phyloP scores from a whole-genome alignment of 2,888 invertebrate genomes.

The Lobophora halterata region DNA sequence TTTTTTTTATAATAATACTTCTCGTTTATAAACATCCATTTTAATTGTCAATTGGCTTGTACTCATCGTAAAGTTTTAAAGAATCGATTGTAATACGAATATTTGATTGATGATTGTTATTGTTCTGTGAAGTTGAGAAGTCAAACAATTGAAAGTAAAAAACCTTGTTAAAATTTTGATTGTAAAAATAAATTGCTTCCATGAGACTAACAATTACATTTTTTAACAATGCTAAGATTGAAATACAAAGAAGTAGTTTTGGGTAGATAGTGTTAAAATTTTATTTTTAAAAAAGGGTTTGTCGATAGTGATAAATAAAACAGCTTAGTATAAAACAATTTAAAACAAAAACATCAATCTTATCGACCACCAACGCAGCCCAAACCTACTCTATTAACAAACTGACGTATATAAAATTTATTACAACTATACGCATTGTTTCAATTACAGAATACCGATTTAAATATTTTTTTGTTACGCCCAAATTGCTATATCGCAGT shows the following conservation, averaged over 20 bases:
- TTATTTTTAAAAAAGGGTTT: conserved; percentile 1
- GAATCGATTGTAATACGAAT: conserved; percentile 24
- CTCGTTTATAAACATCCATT: conserved; percentile 18
- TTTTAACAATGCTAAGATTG: too few species aligned
- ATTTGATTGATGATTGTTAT: conserved; percentile 26
- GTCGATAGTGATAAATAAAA: conserved; percentile 15
- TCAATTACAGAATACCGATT: conserved; percentile 73
- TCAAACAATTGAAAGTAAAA: conserved; percentile 2
- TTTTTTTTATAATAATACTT: too few species aligned
- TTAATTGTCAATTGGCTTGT: conserved; percentile 25
- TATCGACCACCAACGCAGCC: conserved; percentile 63
- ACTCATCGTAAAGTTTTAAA: conserved; percentile 26
- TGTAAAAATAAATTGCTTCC: not conserved
- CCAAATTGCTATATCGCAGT: conserved; percentile 70
- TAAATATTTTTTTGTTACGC: conserved; percentile 65
- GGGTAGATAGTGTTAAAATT: too few species aligned
- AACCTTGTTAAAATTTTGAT: conserved; percentile 1
- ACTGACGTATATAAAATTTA: conserved; percentile 62
- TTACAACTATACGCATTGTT: conserved; percentile 65
- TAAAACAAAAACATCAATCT: conserved; percentile 54
- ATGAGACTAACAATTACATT: too few species aligned
- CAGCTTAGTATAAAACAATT: conserved; percentile 28
- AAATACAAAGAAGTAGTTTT: too few species aligned
- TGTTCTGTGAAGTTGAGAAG: conserved; percentile 14
- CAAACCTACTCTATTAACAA: conserved; percentile 56